Evolutionary conservation across 2,888 invertebrate genomes (phyloP).

Genomic region (Luperina nickerlii): DNA sequence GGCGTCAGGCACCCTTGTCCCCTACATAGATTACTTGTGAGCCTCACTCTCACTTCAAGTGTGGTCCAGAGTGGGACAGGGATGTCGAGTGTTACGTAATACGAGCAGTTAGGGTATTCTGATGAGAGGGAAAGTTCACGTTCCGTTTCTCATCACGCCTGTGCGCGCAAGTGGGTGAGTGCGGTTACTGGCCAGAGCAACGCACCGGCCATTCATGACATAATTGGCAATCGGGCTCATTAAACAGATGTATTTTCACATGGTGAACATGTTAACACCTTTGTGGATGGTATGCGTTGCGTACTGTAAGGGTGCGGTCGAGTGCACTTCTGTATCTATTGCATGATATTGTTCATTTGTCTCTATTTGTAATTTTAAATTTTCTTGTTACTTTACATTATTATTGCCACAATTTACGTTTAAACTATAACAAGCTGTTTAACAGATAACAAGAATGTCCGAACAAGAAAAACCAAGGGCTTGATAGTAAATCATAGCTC

Average conservation of each 20-base stretch:
- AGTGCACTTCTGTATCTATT: constrained; percentile 25
- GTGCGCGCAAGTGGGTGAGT: constrained; percentile 88
- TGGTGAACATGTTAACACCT: constrained; percentile 78
- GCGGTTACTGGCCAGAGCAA: constrained; percentile 86
- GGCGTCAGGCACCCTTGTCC: constrained; percentile 52
- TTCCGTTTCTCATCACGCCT: constrained; percentile 87
- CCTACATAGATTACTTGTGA: constrained; percentile 58
- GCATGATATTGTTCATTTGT: constrained; percentile 9
- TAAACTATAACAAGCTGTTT: constrained; percentile 13
- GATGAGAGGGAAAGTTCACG: constrained; percentile 89
- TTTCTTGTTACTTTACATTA: not conserved
- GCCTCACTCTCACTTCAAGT: constrained; percentile 65
- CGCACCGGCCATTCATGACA: constrained; percentile 87
- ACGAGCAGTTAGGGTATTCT: constrained; percentile 82
- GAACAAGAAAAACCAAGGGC: constrained; percentile 29
- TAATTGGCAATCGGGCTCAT: constrained; percentile 88
- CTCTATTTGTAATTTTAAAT: constrained; percentile 16
- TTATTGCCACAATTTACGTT: not conserved
- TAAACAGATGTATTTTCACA: constrained; percentile 82
- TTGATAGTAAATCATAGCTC: constrained; percentile 40
- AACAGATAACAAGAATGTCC: constrained; percentile 38
- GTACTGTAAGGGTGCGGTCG: constrained; percentile 46
- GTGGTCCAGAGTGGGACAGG: constrained; percentile 71
- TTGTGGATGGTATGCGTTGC: constrained; percentile 59
- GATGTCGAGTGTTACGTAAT: constrained; percentile 75